These are phyloP conservation scores for Valencia hispanica DNA, from an alignment of 2,797 vertebrate species.

Conservation along the genomic window DNA sequence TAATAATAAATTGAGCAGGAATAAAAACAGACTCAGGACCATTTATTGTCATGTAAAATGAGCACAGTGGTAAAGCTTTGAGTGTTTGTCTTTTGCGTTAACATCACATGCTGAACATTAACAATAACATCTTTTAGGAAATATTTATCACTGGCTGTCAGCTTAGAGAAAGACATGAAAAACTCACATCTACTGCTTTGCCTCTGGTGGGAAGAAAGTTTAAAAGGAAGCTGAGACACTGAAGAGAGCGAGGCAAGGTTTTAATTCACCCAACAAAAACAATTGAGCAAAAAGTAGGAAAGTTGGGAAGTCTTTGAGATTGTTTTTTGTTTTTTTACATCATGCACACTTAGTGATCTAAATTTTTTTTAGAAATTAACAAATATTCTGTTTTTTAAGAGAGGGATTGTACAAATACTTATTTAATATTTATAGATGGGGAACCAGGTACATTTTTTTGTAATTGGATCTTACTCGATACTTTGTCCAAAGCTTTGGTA, in stretches of 20 bases:
- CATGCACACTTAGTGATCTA: not conserved
- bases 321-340: not conserved
- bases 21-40: constrained; percentile 54
- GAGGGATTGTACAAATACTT: too few species aligned
- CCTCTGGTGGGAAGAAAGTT: constrained; percentile 25
- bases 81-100: constrained; percentile 73
- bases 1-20: constrained; percentile 80
- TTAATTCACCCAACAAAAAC: not conserved
- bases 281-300: not conserved
- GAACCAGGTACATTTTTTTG: too few species aligned
- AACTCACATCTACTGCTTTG: constrained; percentile 12
- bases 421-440: too few species aligned
- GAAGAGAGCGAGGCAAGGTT: not conserved
- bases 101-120: constrained; percentile 65
- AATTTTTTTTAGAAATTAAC: not conserved
- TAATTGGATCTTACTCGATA: not conserved
- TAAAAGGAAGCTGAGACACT: not conserved
- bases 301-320: not conserved
- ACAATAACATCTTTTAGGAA: constrained; percentile 54
- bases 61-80: constrained; percentile 43
- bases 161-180: constrained; percentile 19
- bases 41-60: constrained; percentile 82
- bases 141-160: constrained; percentile 34
- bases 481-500: not conserved
- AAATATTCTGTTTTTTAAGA: not conserved